Conservation (phyloP, 2,113 vertebrate species). For the Orthonyx spaldingii region DNA sequence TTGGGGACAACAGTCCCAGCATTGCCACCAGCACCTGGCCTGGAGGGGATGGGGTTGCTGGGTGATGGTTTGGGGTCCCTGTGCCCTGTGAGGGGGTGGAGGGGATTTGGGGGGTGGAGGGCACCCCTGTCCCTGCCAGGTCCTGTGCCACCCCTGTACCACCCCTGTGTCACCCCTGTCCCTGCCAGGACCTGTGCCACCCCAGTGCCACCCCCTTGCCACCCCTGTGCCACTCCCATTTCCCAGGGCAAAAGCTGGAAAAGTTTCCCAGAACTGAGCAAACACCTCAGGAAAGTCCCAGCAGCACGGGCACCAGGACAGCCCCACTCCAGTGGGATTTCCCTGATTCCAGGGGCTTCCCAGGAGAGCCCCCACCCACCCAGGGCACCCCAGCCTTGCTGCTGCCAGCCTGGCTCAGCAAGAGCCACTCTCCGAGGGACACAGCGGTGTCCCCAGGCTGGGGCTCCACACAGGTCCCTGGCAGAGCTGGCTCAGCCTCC, state of each 20-base stretch:
- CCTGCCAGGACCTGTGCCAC: background rate
- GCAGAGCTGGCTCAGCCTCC: background rate
- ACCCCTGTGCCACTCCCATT: no score
- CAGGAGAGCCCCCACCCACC: background rate
- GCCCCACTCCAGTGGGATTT: accelerated
- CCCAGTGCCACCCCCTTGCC: background rate
- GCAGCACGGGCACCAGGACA: accelerated
- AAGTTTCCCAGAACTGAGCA: background rate
- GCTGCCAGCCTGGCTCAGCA: background rate
- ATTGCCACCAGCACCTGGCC: accelerated
- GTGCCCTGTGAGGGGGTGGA: background rate
- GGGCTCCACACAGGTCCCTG: no score
- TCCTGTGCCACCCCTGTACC: no score
- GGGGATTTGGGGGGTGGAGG: no score
- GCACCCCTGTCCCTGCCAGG: no score
- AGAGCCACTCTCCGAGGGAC: background rate
- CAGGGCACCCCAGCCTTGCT: background rate
- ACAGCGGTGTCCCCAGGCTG: accelerated
- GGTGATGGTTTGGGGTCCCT: background rate
- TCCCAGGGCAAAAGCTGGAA: background rate
- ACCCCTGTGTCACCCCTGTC: no score
- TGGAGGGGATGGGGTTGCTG: background rate
- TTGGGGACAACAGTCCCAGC: background rate
- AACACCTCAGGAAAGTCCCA: background rate
- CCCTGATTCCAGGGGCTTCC: background rate